A percentile compares a stretch with the other conserved stretches of the same genome.
Conservation (phyloP, 2,113 vertebrate species). For the Pluvialis apricaria region DNA sequence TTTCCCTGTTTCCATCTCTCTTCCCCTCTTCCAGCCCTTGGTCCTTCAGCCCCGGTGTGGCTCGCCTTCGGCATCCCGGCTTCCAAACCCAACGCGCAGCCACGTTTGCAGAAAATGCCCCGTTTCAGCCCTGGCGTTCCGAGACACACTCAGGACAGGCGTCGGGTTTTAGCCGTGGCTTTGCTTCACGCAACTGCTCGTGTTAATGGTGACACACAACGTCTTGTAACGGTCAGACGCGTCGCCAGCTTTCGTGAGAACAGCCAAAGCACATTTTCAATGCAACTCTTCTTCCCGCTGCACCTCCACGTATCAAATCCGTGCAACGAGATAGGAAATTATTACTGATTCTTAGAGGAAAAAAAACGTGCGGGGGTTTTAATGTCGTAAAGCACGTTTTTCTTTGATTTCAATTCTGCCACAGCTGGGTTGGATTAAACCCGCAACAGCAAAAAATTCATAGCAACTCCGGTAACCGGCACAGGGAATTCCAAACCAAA, state of each 20-base stretch:
- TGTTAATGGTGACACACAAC: not conserved
- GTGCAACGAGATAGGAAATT: not conserved
- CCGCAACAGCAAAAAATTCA: not conserved
- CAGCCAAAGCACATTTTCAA: not conserved
- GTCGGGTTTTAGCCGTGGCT: not conserved
- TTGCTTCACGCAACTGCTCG: not conserved
- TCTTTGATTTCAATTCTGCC: not conserved
- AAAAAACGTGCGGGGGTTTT: not conserved
- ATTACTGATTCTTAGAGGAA: not conserved
- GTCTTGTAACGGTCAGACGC: rapidly evolving
- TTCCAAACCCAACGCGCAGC: rapidly evolving
- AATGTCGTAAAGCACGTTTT: not conserved
- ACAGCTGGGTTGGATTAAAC: not conserved
- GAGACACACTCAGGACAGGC: not conserved
- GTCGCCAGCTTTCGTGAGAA: not conserved
- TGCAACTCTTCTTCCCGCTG: not conserved
- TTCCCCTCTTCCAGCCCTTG: not conserved
- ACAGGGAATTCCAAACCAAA: not conserved
- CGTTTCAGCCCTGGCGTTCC: rapidly evolving
- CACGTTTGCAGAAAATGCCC: not conserved
- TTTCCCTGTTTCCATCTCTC: not conserved
- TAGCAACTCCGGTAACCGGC: rapidly evolving
- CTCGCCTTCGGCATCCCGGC: not conserved
- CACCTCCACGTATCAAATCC: not conserved
- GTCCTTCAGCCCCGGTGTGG: not conserved